A percentile compares a stretch with the other conserved stretches of the same genome.
These are phyloP conservation scores for Montipora foliosa DNA, from an alignment of 64 coral and sea anemone genomes.

Conservation along the genomic window DNA sequence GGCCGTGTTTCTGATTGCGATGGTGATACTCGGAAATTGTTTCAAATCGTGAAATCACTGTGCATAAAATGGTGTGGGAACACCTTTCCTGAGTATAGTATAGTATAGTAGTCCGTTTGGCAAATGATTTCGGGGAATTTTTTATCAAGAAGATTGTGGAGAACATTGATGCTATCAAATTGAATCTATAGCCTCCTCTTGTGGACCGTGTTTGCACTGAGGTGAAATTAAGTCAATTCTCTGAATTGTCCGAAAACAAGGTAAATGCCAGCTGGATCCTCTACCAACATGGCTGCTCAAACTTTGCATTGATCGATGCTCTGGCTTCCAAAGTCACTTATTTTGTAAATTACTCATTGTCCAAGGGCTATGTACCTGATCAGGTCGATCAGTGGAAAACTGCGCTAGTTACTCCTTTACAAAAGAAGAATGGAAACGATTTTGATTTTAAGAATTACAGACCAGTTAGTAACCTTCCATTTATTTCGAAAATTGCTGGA, in stretches of 20 bases:
- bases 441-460: background rate
- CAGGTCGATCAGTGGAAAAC: background rate
- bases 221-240: background rate
- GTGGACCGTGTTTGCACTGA: background rate
- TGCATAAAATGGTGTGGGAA: too few species aligned
- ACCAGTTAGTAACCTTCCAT: too few species aligned
- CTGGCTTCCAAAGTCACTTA: background rate
- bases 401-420: background rate
- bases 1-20: too few species aligned
- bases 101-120: too few species aligned
- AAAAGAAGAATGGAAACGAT: background rate
- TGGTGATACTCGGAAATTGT: too few species aligned
- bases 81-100: too few species aligned
- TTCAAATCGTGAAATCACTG: too few species aligned
- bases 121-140: too few species aligned
- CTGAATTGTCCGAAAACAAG: too few species aligned
- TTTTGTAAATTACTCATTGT: background rate
- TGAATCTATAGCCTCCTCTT: background rate
- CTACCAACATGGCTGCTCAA: background rate
- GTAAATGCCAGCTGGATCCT: background rate
- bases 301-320: background rate
- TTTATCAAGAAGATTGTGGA: background rate
- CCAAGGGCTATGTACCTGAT: background rate
- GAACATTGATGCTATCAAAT: background rate
- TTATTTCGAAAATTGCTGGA: too few species aligned